Conservation (phyloP, 2,888 invertebrate species). For the Sylvicola cinctus region DNA sequence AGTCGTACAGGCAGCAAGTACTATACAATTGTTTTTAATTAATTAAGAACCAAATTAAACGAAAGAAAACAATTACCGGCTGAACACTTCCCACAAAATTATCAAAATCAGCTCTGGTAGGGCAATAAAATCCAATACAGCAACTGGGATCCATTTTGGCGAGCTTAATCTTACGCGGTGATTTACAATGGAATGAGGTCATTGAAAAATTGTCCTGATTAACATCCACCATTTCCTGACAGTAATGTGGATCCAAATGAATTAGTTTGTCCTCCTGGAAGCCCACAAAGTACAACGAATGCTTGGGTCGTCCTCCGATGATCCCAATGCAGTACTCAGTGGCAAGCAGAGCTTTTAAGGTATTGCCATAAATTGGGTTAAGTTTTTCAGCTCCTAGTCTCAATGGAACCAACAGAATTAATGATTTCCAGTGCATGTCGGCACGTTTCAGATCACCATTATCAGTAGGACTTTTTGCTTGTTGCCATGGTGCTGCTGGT, state of each 20-base stretch:
- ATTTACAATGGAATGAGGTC: constrained; percentile 65
- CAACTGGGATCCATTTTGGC: constrained; percentile 84
- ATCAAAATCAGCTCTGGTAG: constrained; percentile 53
- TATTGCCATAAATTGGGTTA: constrained; percentile 66
- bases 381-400: constrained; percentile 72
- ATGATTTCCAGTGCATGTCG: constrained; percentile 41
- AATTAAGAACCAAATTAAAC: not conserved
- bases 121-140: constrained; percentile 75
- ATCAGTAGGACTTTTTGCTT: constrained; percentile 5
- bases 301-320: constrained; percentile 82
- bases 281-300: constrained; percentile 84
- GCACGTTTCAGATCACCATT: constrained; percentile 1
- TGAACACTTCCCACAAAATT: constrained; percentile 49
- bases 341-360: constrained; percentile 58
- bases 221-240: constrained; percentile 78
- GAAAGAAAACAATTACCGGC: constrained; percentile 26
- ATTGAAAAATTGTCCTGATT: constrained; percentile 57
- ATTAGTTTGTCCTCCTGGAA: constrained; percentile 84
- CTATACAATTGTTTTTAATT: constrained; percentile 14
- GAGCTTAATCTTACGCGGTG: constrained; percentile 65
- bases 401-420: constrained; percentile 67
- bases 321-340: constrained; percentile 73
- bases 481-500: constrained; percentile 21
- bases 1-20: constrained; percentile 29
- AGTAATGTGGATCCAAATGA: constrained; percentile 85